Evolutionary conservation across 2,888 invertebrate genomes (phyloP).

Genomic region (Maniola hyperantus): DNA sequence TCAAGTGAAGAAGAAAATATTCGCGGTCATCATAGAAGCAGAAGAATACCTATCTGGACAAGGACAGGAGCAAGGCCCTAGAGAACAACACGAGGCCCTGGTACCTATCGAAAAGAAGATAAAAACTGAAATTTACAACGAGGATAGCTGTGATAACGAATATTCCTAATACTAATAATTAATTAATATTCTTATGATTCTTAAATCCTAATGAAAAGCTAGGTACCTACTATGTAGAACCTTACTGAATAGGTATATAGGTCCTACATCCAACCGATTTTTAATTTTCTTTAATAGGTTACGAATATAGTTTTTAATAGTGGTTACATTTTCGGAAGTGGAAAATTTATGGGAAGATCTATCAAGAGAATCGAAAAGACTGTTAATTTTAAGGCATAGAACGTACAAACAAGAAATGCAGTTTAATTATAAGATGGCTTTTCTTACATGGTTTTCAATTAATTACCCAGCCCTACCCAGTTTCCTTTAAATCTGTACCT

Average conservation of each 20-base stretch:
- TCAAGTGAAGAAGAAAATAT: slow-evolving; percentile 75
- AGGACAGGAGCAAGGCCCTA: slow-evolving; percentile 37
- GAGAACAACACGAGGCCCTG: slow-evolving; percentile 39
- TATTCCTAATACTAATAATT: slow-evolving; percentile 34
- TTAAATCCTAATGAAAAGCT: too few relatives aligned
- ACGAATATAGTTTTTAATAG: not conserved
- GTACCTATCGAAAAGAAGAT: slow-evolving; percentile 56
- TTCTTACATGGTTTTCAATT: too few relatives aligned
- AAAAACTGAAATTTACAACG: slow-evolving; percentile 62
- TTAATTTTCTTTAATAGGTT: too few relatives aligned
- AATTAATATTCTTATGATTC: too few relatives aligned
- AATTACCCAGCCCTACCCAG: too few relatives aligned
- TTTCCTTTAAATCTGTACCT: too few relatives aligned
- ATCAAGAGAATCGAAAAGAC: not conserved
- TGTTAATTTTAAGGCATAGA: not conserved
- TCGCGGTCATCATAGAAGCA: slow-evolving; percentile 71
- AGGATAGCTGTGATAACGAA: slow-evolving; percentile 49
- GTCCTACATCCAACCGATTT: too few relatives aligned
- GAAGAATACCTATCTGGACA: slow-evolving; percentile 63
- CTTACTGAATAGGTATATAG: too few relatives aligned
- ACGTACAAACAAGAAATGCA: not conserved
- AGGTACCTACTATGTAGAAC: too few relatives aligned
- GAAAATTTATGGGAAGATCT: not conserved
- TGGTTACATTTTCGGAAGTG: not conserved
- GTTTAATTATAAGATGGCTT: not conserved